phyloP scores from a whole-genome alignment of 2,888 invertebrate species.

The Apamea anceps region DNA sequence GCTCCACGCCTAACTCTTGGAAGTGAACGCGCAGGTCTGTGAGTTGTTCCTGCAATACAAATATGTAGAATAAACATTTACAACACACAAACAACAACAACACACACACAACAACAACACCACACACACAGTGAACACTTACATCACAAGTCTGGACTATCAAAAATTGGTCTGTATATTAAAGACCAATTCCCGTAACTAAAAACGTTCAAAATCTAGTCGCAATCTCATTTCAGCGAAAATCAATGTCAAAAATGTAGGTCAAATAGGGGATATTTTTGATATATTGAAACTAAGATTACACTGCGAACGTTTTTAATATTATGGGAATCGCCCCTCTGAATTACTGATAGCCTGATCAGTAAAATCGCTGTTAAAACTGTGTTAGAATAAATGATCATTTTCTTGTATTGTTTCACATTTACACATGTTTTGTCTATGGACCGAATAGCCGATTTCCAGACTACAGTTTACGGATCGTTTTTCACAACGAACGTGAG shows the following conservation, averaged over 20 bases:
- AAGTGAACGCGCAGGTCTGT: constrained; percentile 95
- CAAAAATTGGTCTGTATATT: neutral
- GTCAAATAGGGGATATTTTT: no score
- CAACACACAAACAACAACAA: no score
- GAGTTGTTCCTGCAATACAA: constrained; percentile 92
- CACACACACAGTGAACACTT: no score
- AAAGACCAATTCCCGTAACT: no score
- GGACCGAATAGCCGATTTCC: neutral
- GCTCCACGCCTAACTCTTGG: constrained; percentile 95
- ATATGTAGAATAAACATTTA: neutral
- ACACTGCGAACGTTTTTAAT: no score
- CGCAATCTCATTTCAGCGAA: no score
- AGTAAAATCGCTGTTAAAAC: neutral
- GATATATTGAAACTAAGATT: no score
- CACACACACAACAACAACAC: no score
- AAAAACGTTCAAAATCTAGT: no score
- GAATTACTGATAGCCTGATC: neutral
- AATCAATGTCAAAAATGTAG: no score
- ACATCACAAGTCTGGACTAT: neutral
- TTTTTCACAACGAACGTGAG: neutral
- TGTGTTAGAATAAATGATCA: neutral
- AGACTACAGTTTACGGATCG: neutral
- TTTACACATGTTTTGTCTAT: neutral
- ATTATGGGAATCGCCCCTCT: no score
- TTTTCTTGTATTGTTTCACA: neutral